phyloP scores from a whole-genome alignment of 2,888 invertebrate genomes.

The Noctua pronuba region DNA sequence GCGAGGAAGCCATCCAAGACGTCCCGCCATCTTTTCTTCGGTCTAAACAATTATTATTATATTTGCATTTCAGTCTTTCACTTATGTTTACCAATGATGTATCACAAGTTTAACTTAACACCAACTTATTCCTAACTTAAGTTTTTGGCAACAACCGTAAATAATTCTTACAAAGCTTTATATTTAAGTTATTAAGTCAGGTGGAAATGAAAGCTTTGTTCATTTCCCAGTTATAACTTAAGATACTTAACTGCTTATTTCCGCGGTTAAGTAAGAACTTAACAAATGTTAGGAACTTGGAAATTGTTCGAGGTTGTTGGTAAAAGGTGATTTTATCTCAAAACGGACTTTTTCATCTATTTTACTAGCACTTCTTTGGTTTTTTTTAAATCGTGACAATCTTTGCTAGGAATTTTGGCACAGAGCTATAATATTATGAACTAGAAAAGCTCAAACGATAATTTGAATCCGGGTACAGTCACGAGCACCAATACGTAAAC shows the following conservation, averaged over 20 bases:
- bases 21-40: too few relatives aligned
- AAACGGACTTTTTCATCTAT: too few relatives aligned
- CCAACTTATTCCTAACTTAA: slow-evolving; percentile 17
- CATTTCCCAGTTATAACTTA: slow-evolving; percentile 30
- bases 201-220: slow-evolving; percentile 22
- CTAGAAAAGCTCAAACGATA: too few relatives aligned
- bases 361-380: too few relatives aligned
- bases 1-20: too few relatives aligned
- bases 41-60: background rate
- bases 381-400: too few relatives aligned
- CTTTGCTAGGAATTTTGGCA: too few relatives aligned
- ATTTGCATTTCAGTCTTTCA: background rate
- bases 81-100: background rate
- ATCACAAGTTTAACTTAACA: background rate
- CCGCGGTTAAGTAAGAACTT: slow-evolving; percentile 12
- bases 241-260: slow-evolving; percentile 36
- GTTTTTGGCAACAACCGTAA: background rate
- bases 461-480: too few relatives aligned
- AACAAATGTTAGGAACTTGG: background rate
- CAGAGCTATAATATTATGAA: too few relatives aligned
- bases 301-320: background rate
- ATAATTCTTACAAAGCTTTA: slow-evolving; percentile 17
- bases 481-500: too few relatives aligned
- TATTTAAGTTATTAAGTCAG: slow-evolving; percentile 1
- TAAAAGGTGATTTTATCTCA: background rate